Evolutionary conservation across 2,888 invertebrate species (phyloP).

Genomic region (Acronicta alni): DNA sequence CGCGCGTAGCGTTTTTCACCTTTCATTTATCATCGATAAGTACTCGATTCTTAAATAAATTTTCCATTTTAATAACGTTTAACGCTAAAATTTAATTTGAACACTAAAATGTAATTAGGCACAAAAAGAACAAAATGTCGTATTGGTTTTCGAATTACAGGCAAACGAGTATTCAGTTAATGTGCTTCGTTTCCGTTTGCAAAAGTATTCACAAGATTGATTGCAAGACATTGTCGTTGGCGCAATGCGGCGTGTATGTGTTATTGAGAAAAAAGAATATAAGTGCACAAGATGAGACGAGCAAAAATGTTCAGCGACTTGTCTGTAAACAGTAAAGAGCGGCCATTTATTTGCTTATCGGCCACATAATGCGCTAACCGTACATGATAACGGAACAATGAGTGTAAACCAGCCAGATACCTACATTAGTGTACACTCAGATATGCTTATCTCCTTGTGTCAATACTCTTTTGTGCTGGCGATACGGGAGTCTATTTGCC

Average conservation of each 20-base stretch:
- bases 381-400: conserved; percentile 86
- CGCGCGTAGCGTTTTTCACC: conserved; percentile 16
- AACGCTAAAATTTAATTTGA: too few relatives aligned
- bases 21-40: too few relatives aligned
- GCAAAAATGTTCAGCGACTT: conserved; percentile 57
- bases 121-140: conserved; percentile 19
- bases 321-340: conserved; percentile 63
- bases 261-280: conserved; percentile 27
- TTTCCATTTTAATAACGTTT: too few relatives aligned
- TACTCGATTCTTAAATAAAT: too few relatives aligned
- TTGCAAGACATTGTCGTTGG: conserved; percentile 39
- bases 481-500: conserved; percentile 86
- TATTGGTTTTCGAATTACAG: conserved; percentile 12
- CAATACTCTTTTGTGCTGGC: conserved; percentile 88
- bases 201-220: conserved; percentile 22
- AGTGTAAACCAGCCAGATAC: conserved; percentile 82
- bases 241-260: conserved; percentile 34
- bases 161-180: conserved; percentile 12
- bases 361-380: conserved; percentile 83
- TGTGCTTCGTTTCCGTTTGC: conserved; percentile 4
- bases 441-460: conserved; percentile 85
- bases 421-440: conserved; percentile 81
- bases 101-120: neutral
- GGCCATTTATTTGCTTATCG: conserved; percentile 85
- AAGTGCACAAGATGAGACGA: conserved; percentile 48